A percentile compares a stretch with the other conserved stretches of the same genome.
Evolutionary conservation across 1,140 invertebrate genomes (phyloP).

Genomic region (Aleiodes sp.): DNA sequence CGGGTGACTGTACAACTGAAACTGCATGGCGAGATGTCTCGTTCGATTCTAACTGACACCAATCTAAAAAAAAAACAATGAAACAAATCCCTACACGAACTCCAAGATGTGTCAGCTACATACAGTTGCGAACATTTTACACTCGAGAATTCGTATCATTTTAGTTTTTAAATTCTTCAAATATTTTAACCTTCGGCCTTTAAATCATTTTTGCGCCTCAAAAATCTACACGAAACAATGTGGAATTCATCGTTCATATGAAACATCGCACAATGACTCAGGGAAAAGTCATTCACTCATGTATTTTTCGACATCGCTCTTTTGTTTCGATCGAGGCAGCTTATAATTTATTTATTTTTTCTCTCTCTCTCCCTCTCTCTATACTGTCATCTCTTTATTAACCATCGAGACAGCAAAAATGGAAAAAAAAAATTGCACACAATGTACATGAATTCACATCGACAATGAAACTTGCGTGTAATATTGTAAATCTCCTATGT

Average conservation of each 20-base stretch:
- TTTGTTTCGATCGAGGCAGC: background rate
- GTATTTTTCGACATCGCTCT: background rate
- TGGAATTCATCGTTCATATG: too few relatives aligned
- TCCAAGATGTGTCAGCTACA: too few relatives aligned
- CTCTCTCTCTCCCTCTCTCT: background rate
- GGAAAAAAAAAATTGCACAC: background rate
- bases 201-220: too few relatives aligned
- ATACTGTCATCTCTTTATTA: slow-evolving; percentile 1
- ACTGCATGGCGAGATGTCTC: slow-evolving; percentile 57
- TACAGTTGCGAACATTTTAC: too few relatives aligned
- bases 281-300: background rate
- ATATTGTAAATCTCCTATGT: background rate
- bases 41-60: slow-evolving; percentile 60
- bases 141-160: too few relatives aligned
- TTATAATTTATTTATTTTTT: background rate
- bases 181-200: too few relatives aligned
- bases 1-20: slow-evolving; percentile 47
- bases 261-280: slow-evolving; percentile 31
- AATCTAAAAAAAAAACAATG: slow-evolving; percentile 45
- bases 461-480: background rate
- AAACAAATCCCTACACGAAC: too few relatives aligned
- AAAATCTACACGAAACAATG: too few relatives aligned
- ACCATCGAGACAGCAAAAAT: background rate
- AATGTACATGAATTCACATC: background rate
- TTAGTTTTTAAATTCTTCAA: too few relatives aligned